Conservation (phyloP, 2,888 invertebrate genomes). For the Eurytoma californica region DNA sequence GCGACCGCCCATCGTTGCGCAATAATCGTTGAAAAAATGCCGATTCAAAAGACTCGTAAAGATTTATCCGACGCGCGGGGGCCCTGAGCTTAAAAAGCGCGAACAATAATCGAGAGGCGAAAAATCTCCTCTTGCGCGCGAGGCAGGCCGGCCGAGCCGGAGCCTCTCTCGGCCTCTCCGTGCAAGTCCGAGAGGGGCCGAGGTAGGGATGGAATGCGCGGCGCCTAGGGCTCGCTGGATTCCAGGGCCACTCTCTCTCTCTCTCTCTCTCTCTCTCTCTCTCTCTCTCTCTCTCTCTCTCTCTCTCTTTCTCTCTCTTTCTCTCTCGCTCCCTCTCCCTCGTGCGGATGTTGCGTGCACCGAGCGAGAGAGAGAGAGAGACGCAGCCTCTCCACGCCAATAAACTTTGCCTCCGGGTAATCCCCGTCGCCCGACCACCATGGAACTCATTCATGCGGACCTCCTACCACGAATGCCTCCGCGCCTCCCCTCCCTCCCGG, state of each 20-base stretch:
- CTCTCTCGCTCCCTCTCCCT: background rate
- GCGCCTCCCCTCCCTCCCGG: slow-evolving; percentile 46
- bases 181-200: slow-evolving; percentile 28
- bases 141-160: background rate
- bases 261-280: slow-evolving; percentile 69
- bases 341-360: background rate
- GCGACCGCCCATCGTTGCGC: no score
- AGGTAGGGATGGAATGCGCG: slow-evolving; percentile 77
- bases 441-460: slow-evolving; percentile 78
- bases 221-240: slow-evolving; percentile 78
- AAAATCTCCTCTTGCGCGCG: background rate
- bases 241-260: slow-evolving; percentile 75
- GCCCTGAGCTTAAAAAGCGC: no score
- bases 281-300: slow-evolving; percentile 39
- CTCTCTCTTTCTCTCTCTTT: background rate
- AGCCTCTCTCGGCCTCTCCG: slow-evolving; percentile 10
- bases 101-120: no score
- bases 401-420: slow-evolving; percentile 72
- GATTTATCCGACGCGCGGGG: no score
- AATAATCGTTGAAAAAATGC: no score
- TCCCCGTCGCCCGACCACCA: slow-evolving; percentile 66
- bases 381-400: slow-evolving; percentile 59
- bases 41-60: no score
- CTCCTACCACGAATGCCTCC: slow-evolving; percentile 76
- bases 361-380: slow-evolving; percentile 20